phyloP scores from a whole-genome alignment of 2,888 invertebrate genomes.

The Agonopterix heracliana region DNA sequence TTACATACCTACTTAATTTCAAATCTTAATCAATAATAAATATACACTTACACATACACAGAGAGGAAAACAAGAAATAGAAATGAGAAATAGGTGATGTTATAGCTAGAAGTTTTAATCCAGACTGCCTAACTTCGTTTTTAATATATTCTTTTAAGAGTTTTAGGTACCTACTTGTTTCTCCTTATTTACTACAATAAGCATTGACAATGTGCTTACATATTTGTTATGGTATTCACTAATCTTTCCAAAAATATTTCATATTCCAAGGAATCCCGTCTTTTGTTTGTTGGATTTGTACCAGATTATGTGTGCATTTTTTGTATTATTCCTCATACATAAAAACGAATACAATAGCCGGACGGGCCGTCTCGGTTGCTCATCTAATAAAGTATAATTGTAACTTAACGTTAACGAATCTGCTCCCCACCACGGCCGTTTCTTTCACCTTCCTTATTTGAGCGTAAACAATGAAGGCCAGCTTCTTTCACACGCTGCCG shows the following conservation, averaged over 20 bases:
- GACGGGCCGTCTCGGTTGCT: constrained; percentile 30
- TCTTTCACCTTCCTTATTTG: constrained; percentile 70
- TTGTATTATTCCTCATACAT: constrained; percentile 13
- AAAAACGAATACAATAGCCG: constrained; percentile 27
- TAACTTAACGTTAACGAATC: constrained; percentile 58
- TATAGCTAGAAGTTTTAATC: too few species aligned
- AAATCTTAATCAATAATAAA: too few species aligned
- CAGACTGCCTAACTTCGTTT: too few species aligned
- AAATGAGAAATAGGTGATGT: too few species aligned
- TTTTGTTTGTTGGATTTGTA: constrained; percentile 19
- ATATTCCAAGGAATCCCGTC: constrained; percentile 9
- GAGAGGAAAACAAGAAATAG: too few species aligned
- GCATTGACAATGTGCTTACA: not conserved
- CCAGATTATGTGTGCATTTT: constrained; percentile 18
- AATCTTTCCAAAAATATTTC: constrained; percentile 11
- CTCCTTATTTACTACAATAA: not conserved
- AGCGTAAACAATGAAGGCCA: constrained; percentile 71
- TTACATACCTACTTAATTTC: too few species aligned
- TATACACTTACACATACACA: too few species aligned
- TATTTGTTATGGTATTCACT: constrained; percentile 1
- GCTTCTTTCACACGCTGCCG: constrained; percentile 73
- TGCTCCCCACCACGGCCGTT: constrained; percentile 47
- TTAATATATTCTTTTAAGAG: too few species aligned
- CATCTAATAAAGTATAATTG: constrained; percentile 55
- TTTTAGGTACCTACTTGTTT: not conserved